Conservation (phyloP, 37 sponge, comb jelly and placozoan species). For the Crambe crambe region DNA sequence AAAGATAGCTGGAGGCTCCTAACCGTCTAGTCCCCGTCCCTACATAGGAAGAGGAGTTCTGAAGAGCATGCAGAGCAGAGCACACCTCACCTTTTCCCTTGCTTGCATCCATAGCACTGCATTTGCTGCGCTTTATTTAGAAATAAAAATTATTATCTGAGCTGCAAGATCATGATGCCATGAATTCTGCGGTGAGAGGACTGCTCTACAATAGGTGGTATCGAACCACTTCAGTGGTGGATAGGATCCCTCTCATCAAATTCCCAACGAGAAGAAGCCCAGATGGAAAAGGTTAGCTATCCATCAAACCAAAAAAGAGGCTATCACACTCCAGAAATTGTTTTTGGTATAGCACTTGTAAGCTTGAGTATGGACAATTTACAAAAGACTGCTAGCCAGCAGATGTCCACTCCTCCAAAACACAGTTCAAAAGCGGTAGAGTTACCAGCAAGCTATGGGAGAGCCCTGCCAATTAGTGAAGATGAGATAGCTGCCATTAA, state of each 20-base stretch:
- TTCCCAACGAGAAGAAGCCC: slow-evolving; percentile 53
- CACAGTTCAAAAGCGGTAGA: neutral
- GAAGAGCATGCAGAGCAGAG: too few species aligned
- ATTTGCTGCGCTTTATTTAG: slow-evolving; percentile 9
- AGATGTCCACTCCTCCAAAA: neutral
- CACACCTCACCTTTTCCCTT: slow-evolving; percentile 7
- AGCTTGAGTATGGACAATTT: slow-evolving; percentile 24
- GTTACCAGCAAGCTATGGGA: slow-evolving; percentile 47
- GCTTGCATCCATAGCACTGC: neutral
- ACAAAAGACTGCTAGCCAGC: neutral
- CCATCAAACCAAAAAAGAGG: neutral
- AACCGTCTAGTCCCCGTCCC: slow-evolving; percentile 3
- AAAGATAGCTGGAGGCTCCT: slow-evolving; percentile 30
- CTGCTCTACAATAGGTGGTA: neutral
- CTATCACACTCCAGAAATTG: neutral
- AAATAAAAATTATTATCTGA: neutral
- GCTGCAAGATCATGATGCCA: too few species aligned
- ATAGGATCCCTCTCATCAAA: slow-evolving; percentile 25
- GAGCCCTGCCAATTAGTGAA: slow-evolving; percentile 23
- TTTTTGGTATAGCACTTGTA: slow-evolving; percentile 15
- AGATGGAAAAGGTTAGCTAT: slow-evolving; percentile 54
- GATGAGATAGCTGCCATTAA: slow-evolving; percentile 67
- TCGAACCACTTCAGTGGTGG: neutral
- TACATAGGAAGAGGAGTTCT: slow-evolving; percentile 5
- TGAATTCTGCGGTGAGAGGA: neutral